These are phyloP conservation scores for Hermetia illucens DNA, from an alignment of 1,140 invertebrate genomes.

Conservation along the genomic window DNA sequence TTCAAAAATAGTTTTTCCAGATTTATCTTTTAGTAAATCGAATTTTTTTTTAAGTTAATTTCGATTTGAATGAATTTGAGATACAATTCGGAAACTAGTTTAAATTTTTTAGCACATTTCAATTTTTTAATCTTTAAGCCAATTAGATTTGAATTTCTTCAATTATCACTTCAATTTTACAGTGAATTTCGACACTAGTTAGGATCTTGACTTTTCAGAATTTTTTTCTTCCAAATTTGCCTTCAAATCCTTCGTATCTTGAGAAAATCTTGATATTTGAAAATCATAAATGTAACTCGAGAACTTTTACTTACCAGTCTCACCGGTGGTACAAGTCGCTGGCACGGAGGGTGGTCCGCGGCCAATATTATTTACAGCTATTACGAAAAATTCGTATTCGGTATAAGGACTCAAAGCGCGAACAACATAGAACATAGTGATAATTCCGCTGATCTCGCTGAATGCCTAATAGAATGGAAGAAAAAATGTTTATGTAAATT, in stretches of 20 bases:
- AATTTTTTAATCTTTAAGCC: conserved; percentile 2
- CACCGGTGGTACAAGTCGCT: conserved; percentile 82
- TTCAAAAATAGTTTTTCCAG: too few species aligned
- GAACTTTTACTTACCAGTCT: conserved; percentile 79
- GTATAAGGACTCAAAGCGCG: conserved; percentile 82
- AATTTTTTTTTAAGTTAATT: not conserved
- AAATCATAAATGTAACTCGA: too few species aligned
- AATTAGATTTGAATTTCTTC: too few species aligned
- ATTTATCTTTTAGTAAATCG: not conserved
- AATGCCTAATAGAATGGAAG: conserved; percentile 37
- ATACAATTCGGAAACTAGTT: not conserved
- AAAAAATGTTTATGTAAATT: conserved; percentile 1
- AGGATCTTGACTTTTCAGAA: too few species aligned
- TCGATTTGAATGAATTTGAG: not conserved
- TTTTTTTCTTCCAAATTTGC: too few species aligned
- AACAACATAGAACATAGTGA: conserved; percentile 83
- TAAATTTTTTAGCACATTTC: not conserved
- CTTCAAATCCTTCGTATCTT: too few species aligned
- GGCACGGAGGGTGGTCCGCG: conserved; percentile 73
- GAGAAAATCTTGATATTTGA: too few species aligned
- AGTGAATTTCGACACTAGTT: too few species aligned
- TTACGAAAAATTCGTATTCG: conserved; percentile 92
- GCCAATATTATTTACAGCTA: conserved; percentile 87
- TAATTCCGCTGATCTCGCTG: conserved; percentile 82
- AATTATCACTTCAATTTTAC: too few species aligned